These are phyloP conservation scores for Troglohyphantes excavatus DNA, from an alignment of 2,888 invertebrate species.

Conservation along the genomic window DNA sequence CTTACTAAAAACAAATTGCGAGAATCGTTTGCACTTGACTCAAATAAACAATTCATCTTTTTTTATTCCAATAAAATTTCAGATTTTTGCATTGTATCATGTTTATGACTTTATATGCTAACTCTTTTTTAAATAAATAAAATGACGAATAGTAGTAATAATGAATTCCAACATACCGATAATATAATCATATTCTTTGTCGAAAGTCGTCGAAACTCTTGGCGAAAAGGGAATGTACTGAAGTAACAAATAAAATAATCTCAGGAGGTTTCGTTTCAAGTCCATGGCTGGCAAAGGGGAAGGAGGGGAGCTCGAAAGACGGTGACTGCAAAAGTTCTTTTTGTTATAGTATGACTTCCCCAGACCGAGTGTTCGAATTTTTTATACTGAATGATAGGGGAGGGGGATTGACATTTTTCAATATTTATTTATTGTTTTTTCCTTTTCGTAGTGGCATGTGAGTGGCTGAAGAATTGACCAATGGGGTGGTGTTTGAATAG, in stretches of 20 bases:
- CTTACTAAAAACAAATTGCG: too few species aligned
- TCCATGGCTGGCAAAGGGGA: too few species aligned
- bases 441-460: not conserved
- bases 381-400: constrained; percentile 20
- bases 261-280: not conserved
- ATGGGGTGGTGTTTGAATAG: not conserved
- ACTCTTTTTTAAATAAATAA: too few species aligned
- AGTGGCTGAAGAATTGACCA: not conserved
- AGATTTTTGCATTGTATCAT: too few species aligned
- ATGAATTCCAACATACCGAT: constrained; percentile 60
- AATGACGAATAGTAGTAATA: too few species aligned
- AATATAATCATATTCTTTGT: constrained; percentile 56
- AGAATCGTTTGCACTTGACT: too few species aligned
- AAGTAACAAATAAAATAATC: not conserved
- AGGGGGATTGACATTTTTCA: not conserved
- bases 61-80: too few species aligned
- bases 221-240: not conserved
- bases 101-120: too few species aligned
- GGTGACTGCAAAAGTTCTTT: not conserved
- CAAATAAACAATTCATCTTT: too few species aligned
- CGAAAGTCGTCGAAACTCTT: not conserved
- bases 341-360: not conserved
- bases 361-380: not conserved
- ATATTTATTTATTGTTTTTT: not conserved
- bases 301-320: not conserved